Conservation (phyloP, 2,797 vertebrate genomes). For the Oryzias dopingdopingensis region DNA sequence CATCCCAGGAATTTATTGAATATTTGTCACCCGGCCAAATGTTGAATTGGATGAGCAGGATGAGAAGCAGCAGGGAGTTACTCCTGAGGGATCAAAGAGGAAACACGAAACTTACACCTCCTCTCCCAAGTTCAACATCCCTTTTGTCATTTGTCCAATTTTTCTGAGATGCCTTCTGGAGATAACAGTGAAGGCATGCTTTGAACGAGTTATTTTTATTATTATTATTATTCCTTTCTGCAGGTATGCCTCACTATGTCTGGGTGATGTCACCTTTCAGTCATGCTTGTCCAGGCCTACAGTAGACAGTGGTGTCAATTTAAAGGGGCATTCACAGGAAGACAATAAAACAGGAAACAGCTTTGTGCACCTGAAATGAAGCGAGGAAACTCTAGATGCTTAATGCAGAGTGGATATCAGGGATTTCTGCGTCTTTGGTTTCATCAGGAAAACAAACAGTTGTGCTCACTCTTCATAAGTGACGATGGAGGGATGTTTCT, state of each 20-base stretch:
- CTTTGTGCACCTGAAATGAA: slow-evolving; percentile 57
- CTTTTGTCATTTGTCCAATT: slow-evolving; percentile 28
- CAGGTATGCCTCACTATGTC: slow-evolving; percentile 56
- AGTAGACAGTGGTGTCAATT: slow-evolving; percentile 66
- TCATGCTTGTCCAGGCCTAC: slow-evolving; percentile 55
- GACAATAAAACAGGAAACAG: slow-evolving; percentile 60
- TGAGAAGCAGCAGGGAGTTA: slow-evolving; percentile 41
- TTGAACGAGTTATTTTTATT: slow-evolving; percentile 13
- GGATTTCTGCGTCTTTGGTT: not conserved
- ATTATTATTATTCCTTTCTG: slow-evolving; percentile 7
- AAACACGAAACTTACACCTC: slow-evolving; percentile 29
- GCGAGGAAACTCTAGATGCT: slow-evolving; percentile 6
- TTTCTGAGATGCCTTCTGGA: slow-evolving; percentile 24
- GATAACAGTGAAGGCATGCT: slow-evolving; percentile 28
- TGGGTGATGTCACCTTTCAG: slow-evolving; percentile 65
- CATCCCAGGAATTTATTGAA: slow-evolving; percentile 67
- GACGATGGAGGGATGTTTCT: slow-evolving; percentile 61
- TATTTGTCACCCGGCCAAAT: slow-evolving; percentile 70
- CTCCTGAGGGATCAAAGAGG: slow-evolving; percentile 30
- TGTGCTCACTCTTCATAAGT: slow-evolving; percentile 13
- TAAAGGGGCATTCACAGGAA: slow-evolving; percentile 56
- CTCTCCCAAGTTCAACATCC: slow-evolving; percentile 22
- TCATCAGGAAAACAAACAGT: slow-evolving; percentile 31
- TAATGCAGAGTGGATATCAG: not conserved
- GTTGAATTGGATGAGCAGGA: slow-evolving; percentile 67